Conservation (phyloP, 2,113 vertebrate genomes). For the Otocyon megalotis region DNA sequence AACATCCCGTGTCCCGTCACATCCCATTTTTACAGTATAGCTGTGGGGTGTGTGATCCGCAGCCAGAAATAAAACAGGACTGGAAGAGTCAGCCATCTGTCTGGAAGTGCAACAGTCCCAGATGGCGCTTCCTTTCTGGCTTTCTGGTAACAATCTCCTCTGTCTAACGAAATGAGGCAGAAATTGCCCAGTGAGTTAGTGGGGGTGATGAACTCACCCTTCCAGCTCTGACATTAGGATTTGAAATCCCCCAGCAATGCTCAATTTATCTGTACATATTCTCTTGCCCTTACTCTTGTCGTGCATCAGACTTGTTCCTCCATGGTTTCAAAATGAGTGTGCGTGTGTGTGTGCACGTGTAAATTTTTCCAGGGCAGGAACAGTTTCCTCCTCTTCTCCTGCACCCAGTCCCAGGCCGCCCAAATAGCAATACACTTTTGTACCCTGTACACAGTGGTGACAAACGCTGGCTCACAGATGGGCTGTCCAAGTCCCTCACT, state of each 20-base stretch:
- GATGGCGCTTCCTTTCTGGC: slow-evolving; percentile 84
- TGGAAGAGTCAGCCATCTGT: slow-evolving; percentile 87
- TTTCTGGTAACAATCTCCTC: slow-evolving; percentile 86
- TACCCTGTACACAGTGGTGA: background rate
- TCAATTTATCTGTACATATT: background rate
- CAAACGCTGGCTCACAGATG: background rate
- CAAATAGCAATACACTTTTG: background rate
- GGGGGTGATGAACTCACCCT: slow-evolving; percentile 29
- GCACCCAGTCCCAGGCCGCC: background rate
- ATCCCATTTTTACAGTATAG: slow-evolving; percentile 85
- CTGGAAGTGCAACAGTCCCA: slow-evolving; percentile 84
- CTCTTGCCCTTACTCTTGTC: background rate
- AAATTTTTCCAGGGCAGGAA: background rate
- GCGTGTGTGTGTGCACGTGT: background rate
- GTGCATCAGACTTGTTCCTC: background rate
- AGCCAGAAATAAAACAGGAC: slow-evolving; percentile 86
- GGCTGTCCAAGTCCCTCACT: background rate
- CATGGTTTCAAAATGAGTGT: background rate
- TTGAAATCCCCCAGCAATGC: background rate
- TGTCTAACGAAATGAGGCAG: slow-evolving; percentile 82
- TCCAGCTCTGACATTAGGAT: slow-evolving; percentile 40
- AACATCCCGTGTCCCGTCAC: slow-evolving; percentile 85
- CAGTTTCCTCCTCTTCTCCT: background rate
- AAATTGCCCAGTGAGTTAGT: slow-evolving; percentile 78
- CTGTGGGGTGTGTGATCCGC: slow-evolving; percentile 85